These are phyloP conservation scores for Enhydra lutris DNA, from an alignment of 2,113 vertebrate genomes.

Conservation along the genomic window DNA sequence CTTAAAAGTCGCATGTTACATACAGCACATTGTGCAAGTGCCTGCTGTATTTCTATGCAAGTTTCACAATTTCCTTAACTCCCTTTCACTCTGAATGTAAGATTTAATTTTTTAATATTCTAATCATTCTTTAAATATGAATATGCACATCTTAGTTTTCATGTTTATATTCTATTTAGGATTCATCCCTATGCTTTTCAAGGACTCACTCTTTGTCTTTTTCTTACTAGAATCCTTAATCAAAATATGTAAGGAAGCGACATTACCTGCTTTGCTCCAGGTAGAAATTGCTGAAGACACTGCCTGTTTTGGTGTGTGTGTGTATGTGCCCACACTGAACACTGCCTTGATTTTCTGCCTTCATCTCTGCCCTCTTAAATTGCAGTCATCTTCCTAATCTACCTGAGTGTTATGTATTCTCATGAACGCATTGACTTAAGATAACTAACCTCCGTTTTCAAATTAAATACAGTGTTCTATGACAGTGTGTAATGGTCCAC, in stretches of 20 bases:
- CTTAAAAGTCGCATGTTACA: not conserved
- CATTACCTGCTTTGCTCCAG: not conserved
- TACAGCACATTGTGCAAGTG: not conserved
- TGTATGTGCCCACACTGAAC: not conserved
- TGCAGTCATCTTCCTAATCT: not conserved
- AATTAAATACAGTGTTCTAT: not conserved
- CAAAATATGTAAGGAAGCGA: slow-evolving; percentile 11
- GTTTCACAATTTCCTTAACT: not conserved
- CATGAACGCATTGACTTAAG: not conserved
- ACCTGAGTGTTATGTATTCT: not conserved
- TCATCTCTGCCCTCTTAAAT: slow-evolving; percentile 36
- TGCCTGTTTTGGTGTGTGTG: not conserved
- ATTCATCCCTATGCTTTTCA: not conserved
- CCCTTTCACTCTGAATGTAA: not conserved
- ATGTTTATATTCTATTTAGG: not conserved
- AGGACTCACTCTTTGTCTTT: not conserved
- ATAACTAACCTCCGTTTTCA: not conserved
- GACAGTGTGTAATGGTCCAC: not conserved
- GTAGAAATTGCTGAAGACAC: not conserved
- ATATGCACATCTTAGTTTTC: not conserved
- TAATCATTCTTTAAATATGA: slow-evolving; percentile 6
- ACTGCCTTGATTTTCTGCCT: not conserved
- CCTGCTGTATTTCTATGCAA: not conserved
- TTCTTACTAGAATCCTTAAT: slow-evolving; percentile 20
- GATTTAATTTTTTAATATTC: not conserved